These are phyloP conservation scores for Scomberomorus guttatus DNA, from an alignment of 2,797 vertebrate species.

Conservation along the genomic window DNA sequence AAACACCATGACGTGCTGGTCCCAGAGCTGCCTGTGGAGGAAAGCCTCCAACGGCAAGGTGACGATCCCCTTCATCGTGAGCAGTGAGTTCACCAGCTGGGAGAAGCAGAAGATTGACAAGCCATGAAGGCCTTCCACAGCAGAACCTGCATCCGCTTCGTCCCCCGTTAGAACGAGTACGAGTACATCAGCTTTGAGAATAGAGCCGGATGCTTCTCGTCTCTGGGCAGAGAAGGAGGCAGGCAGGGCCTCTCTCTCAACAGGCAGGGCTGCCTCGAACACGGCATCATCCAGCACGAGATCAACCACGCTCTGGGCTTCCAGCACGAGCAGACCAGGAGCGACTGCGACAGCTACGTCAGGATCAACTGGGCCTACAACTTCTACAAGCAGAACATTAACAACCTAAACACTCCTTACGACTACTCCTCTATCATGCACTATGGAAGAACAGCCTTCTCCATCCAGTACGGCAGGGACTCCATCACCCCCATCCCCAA, in stretches of 20 bases:
- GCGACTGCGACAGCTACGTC: conserved; percentile 81
- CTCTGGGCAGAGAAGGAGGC: conserved; percentile 78
- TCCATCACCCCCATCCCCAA: conserved; percentile 62
- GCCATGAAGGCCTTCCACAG: conserved; percentile 38
- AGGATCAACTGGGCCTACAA: conserved; percentile 82
- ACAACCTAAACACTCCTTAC: conserved; percentile 81
- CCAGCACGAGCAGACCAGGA: conserved; percentile 83
- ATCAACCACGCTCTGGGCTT: conserved; percentile 82
- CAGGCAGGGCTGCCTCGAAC: conserved; percentile 75
- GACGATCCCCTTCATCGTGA: conserved; percentile 46
- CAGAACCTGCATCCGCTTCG: conserved; percentile 61
- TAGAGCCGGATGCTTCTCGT: conserved; percentile 73
- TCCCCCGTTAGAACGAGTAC: conserved; percentile 24
- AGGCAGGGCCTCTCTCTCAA: conserved; percentile 82
- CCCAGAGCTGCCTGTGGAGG: conserved; percentile 48
- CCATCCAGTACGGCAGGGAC: conserved; percentile 24
- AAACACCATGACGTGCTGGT: conserved; percentile 57
- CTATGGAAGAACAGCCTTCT: conserved; percentile 76
- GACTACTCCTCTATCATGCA: conserved; percentile 86
- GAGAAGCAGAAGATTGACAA: conserved; percentile 37
- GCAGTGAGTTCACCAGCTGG: conserved; percentile 10
- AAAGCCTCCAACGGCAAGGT: conserved; percentile 52
- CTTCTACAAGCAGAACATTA: conserved; percentile 77
- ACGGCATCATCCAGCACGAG: conserved; percentile 81
- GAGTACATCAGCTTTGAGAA: conserved; percentile 64